These are phyloP conservation scores for Malacoctenus gilli DNA, from an alignment of 2,797 vertebrate species.

Conservation along the genomic window DNA sequence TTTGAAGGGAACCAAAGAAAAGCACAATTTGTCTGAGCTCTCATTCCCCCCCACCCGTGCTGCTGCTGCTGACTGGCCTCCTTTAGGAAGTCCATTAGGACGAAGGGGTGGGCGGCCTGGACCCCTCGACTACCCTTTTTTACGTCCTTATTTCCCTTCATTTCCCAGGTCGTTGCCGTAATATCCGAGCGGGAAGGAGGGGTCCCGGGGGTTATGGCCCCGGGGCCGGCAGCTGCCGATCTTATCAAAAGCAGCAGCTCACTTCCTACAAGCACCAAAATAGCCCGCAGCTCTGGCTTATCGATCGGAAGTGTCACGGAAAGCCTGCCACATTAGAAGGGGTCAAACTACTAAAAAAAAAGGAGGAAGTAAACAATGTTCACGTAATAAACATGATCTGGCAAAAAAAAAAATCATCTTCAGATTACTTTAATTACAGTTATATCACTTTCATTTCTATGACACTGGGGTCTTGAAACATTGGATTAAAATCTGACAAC, in stretches of 20 bases:
- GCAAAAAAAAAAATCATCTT: constrained; percentile 24
- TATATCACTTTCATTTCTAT: constrained; percentile 9
- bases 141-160: constrained; percentile 53
- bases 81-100: constrained; percentile 47
- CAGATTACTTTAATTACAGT: background rate
- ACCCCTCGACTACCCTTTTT: constrained; percentile 39
- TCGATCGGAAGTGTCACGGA: constrained; percentile 53
- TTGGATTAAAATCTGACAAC: no score
- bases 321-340: constrained; percentile 10
- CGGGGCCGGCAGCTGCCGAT: constrained; percentile 42
- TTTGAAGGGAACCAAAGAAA: no score
- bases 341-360: constrained; percentile 9
- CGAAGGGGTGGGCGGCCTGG: constrained; percentile 44
- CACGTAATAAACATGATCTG: constrained; percentile 20
- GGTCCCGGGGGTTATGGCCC: constrained; percentile 23
- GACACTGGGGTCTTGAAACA: constrained; percentile 9
- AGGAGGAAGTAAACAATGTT: constrained; percentile 14
- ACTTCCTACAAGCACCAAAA: constrained; percentile 34
- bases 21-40: no score
- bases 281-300: constrained; percentile 29
- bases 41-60: constrained; percentile 52
- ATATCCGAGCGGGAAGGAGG: constrained; percentile 20
- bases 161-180: constrained; percentile 54
- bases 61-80: constrained; percentile 27
- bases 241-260: constrained; percentile 30